phyloP scores from a whole-genome alignment of 2,888 invertebrate species.

The Alloscopus bannaensis region DNA sequence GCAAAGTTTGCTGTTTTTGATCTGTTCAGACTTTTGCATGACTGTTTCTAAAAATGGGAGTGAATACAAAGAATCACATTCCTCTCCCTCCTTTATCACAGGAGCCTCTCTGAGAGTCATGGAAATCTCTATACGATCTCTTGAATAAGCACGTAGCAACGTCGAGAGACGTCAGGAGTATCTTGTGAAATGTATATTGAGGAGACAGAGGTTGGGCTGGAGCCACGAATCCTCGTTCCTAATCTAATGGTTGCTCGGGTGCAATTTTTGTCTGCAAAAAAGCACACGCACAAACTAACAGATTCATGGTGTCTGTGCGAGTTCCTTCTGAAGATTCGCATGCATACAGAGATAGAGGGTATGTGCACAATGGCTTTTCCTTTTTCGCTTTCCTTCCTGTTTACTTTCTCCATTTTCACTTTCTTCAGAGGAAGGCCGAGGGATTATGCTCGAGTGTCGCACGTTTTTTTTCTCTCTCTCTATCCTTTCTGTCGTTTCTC shows the following conservation, averaged over 20 bases:
- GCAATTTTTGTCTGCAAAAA: too few species aligned
- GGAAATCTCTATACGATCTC: constrained; percentile 13
- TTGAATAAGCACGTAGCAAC: constrained; percentile 17
- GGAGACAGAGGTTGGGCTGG: constrained; percentile 9
- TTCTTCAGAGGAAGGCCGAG: too few species aligned
- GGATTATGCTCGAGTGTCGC: too few species aligned
- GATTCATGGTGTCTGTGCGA: too few species aligned
- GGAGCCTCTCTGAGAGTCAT: neutral
- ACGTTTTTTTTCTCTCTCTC: too few species aligned
- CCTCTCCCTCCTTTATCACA: neutral
- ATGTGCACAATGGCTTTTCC: too few species aligned
- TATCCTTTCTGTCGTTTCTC: too few species aligned
- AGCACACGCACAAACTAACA: too few species aligned
- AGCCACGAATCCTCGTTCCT: constrained; percentile 7
- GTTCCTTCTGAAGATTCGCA: too few species aligned
- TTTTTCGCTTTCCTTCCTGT: too few species aligned
- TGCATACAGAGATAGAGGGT: too few species aligned
- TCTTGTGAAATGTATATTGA: neutral
- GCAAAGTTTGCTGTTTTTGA: constrained; percentile 57
- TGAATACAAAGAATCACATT: constrained; percentile 57
- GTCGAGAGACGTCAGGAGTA: constrained; percentile 12
- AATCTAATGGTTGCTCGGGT: constrained; percentile 14
- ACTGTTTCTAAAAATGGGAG: constrained; percentile 10
- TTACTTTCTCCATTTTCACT: too few species aligned
- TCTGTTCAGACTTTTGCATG: constrained; percentile 44